These are phyloP conservation scores for Blastobasis lacticolella DNA, from an alignment of 2,888 invertebrate genomes.

Conservation along the genomic window DNA sequence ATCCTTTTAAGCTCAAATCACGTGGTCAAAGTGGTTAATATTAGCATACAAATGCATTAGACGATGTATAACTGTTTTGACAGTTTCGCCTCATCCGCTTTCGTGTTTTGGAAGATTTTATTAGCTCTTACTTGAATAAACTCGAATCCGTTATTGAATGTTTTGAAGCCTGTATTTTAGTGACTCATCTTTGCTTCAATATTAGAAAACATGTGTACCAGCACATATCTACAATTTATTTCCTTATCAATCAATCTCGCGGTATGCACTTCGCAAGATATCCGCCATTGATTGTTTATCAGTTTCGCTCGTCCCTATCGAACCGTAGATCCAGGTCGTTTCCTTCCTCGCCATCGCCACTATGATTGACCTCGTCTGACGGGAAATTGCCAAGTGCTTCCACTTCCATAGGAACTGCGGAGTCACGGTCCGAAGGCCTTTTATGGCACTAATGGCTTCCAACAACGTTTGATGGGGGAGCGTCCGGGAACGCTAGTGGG, in stretches of 20 bases:
- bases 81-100: background rate
- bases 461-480: background rate
- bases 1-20: slow-evolving; percentile 33
- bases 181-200: too few species aligned
- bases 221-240: too few species aligned
- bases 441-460: slow-evolving; percentile 18
- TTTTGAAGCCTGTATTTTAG: too few species aligned
- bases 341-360: slow-evolving; percentile 36
- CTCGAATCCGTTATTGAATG: background rate
- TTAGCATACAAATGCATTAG: slow-evolving; percentile 26
- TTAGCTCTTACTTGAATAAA: background rate
- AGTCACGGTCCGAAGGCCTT: slow-evolving; percentile 22
- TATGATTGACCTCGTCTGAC: slow-evolving; percentile 40
- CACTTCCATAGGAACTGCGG: slow-evolving; percentile 19
- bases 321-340: slow-evolving; percentile 28
- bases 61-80: background rate
- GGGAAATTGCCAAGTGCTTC: slow-evolving; percentile 46
- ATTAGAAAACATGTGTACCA: too few species aligned
- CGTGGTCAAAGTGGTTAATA: slow-evolving; percentile 29
- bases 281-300: slow-evolving; percentile 7
- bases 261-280: background rate
- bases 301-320: slow-evolving; percentile 9
- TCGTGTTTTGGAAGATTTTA: background rate
- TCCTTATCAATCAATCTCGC: too few species aligned
- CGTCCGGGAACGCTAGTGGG: slow-evolving; percentile 4